Percentiles rank a stretch among this genome's conserved stretches.
Conservation (phyloP, 2,888 invertebrate genomes). For the Stegana nigrithorax region DNA sequence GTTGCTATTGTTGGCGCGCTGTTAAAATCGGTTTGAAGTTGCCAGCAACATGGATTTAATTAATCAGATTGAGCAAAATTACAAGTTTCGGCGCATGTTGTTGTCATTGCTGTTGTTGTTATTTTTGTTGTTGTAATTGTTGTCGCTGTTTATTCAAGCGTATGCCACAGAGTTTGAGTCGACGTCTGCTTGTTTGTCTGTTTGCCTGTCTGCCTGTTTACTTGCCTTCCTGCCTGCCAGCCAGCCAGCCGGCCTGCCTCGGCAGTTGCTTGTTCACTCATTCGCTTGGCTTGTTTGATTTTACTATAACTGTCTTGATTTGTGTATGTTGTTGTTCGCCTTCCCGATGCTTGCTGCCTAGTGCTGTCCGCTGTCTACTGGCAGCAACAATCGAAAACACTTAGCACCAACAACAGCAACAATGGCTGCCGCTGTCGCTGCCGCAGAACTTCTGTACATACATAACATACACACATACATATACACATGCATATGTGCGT, state of each 20-base stretch:
- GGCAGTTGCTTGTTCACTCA: too few relatives aligned
- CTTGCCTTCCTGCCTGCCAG: too few relatives aligned
- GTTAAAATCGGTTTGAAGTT: constrained; percentile 16
- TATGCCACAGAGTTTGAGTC: not conserved
- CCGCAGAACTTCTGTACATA: too few relatives aligned
- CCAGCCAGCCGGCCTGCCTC: too few relatives aligned
- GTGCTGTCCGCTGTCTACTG: too few relatives aligned
- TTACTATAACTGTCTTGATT: constrained; percentile 3
- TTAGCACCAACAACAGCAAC: not conserved
- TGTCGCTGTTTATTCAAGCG: constrained; percentile 10
- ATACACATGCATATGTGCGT: too few relatives aligned
- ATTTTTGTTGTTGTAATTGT: constrained; percentile 5
- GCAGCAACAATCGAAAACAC: too few relatives aligned
- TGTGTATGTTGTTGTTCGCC: not conserved
- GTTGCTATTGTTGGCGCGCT: constrained; percentile 7
- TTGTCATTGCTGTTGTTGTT: constrained; percentile 7
- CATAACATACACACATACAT: too few relatives aligned
- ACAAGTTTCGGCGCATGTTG: constrained; percentile 3
- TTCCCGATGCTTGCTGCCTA: too few relatives aligned
- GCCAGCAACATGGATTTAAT: constrained; percentile 17
- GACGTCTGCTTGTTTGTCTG: too few relatives aligned
- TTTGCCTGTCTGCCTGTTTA: too few relatives aligned
- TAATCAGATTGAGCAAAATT: constrained; percentile 20
- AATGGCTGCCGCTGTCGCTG: too few relatives aligned
- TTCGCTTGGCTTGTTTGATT: constrained; percentile 8